These are phyloP conservation scores for Melospiza georgiana DNA, from an alignment of 2,113 vertebrate species.

Conservation along the genomic window DNA sequence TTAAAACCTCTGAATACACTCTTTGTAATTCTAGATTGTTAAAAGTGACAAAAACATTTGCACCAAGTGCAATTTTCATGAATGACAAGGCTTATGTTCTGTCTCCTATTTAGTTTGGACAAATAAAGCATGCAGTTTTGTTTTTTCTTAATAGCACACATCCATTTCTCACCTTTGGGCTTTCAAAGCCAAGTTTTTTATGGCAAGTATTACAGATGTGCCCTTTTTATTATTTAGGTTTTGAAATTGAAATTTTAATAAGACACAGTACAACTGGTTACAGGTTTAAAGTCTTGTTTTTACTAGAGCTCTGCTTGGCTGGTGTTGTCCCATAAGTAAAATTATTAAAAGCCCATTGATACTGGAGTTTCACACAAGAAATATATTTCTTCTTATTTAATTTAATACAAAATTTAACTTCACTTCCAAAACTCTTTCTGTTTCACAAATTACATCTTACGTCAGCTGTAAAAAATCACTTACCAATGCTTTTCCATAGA, in stretches of 20 bases:
- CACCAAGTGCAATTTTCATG: constrained; percentile 5
- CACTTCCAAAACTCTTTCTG: background rate
- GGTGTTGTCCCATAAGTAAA: background rate
- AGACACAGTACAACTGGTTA: background rate
- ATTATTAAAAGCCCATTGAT: background rate
- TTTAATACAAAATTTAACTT: background rate
- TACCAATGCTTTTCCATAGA: background rate
- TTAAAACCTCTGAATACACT: constrained; percentile 31
- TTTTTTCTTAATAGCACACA: constrained; percentile 11
- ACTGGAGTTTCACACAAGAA: background rate
- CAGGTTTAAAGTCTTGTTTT: background rate
- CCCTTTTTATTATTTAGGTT: background rate
- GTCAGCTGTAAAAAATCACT: background rate
- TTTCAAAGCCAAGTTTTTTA: background rate
- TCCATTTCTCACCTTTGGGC: background rate
- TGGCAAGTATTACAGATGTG: background rate
- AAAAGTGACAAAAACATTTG: background rate
- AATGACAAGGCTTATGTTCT: constrained; percentile 20
- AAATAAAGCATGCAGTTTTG: background rate
- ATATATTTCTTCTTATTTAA: background rate
- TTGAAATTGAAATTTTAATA: background rate
- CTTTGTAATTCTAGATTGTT: constrained; percentile 35
- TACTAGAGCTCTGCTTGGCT: background rate
- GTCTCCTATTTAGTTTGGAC: constrained; percentile 15
- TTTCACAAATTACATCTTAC: background rate